Percentiles rank a stretch among this genome's conserved stretches.
Conservation (phyloP, 2,888 invertebrate species). For the Prostheceraeus crozeri region DNA sequence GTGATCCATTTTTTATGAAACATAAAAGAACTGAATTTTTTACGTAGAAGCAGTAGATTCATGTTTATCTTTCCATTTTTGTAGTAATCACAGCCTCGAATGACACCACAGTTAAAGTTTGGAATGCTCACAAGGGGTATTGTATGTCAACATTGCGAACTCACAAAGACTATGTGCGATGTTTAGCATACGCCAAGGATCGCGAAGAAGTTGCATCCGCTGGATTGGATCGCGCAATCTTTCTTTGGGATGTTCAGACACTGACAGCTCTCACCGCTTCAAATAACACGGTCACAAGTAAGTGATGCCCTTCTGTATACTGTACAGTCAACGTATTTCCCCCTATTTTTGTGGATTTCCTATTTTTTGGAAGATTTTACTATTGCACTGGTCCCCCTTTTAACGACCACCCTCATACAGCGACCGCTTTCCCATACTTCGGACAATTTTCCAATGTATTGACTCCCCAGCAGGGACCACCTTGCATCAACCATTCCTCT, state of each 20-base stretch:
- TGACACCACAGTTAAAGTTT: constrained; percentile 97
- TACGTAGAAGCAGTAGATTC: too few species aligned
- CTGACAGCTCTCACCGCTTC: constrained; percentile 91
- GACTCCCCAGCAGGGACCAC: too few species aligned
- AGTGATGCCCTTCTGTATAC: constrained; percentile 48
- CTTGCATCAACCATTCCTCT: too few species aligned
- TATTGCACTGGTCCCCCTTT: too few species aligned
- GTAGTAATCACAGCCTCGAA: constrained; percentile 93
- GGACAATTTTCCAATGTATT: too few species aligned
- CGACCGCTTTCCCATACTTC: constrained; percentile 4
- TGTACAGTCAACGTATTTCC: background rate
- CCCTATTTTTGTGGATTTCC: constrained; percentile 41
- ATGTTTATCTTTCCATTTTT: background rate
- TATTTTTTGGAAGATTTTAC: too few species aligned
- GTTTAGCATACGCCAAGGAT: constrained; percentile 91
- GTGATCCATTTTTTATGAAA: too few species aligned
- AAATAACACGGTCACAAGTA: constrained; percentile 95
- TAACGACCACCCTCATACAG: constrained; percentile 24
- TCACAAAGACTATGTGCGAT: constrained; percentile 96
- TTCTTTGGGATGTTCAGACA: constrained; percentile 96
- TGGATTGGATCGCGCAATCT: constrained; percentile 88
- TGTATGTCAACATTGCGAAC: constrained; percentile 97
- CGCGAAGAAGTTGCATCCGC: constrained; percentile 83
- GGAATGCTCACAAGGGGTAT: constrained; percentile 98
- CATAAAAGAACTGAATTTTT: too few species aligned